A percentile compares a stretch with the other conserved stretches of the same genome.
Conservation (phyloP, 2,888 invertebrate species). For the Acanthococcus lagerstroemiae region DNA sequence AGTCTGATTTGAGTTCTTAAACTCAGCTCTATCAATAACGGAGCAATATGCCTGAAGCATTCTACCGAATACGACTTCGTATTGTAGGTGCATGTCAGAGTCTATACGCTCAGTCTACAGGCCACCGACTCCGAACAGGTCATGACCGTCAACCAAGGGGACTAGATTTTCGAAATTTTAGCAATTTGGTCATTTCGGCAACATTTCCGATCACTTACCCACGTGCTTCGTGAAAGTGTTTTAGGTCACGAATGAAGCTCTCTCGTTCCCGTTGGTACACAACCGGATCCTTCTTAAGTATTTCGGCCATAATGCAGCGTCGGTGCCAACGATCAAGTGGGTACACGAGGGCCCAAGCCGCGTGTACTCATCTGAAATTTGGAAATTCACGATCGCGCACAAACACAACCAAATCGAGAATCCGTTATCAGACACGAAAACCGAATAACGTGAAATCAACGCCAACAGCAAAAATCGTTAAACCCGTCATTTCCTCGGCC, state of each 20-base stretch:
- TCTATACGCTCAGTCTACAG: no score
- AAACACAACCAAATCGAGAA: constrained; percentile 2
- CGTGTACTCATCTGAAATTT: constrained; percentile 22
- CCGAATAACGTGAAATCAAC: constrained; percentile 6
- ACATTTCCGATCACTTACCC: no score
- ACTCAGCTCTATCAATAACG: no score
- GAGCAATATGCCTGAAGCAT: no score
- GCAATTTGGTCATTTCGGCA: no score
- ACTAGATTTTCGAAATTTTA: no score
- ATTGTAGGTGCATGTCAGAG: no score
- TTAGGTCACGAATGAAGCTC: constrained; percentile 71
- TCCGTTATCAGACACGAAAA: constrained; percentile 9
- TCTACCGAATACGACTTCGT: no score
- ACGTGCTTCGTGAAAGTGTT: constrained; percentile 81
- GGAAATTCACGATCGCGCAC: constrained; percentile 8
- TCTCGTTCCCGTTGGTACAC: constrained; percentile 68
- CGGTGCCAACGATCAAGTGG: constrained; percentile 15
- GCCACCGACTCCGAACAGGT: no score
- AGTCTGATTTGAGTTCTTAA: no score
- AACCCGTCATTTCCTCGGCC: constrained; percentile 1
- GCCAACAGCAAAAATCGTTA: constrained; percentile 11
- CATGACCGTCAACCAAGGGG: no score
- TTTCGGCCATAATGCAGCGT: constrained; percentile 36
- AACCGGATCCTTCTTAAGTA: constrained; percentile 53
- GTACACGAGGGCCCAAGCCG: constrained; percentile 10